Percentiles rank a stretch among this genome's conserved stretches.
These are phyloP conservation scores for Callyntrura guangdongensis DNA, from an alignment of 2,888 invertebrate genomes.

Conservation along the genomic window DNA sequence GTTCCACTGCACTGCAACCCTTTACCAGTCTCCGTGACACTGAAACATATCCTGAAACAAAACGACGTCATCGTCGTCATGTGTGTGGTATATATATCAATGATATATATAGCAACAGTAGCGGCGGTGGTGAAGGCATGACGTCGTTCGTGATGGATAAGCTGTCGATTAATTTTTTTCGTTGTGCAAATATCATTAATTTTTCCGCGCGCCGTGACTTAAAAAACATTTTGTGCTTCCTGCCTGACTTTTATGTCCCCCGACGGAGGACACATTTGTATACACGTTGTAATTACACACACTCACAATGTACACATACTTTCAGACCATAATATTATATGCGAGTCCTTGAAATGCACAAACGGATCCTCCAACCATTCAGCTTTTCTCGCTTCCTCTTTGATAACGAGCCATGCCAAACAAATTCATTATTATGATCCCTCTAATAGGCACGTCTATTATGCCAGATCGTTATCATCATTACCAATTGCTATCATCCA, in stretches of 20 bases:
- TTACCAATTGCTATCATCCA: neutral
- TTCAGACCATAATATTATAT: too few relatives aligned
- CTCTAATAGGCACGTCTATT: neutral
- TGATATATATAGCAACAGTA: too few relatives aligned
- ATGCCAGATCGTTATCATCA: neutral
- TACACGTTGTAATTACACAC: too few relatives aligned
- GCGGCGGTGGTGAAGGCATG: neutral
- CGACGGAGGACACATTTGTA: neutral
- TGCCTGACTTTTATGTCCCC: neutral
- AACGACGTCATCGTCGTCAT: too few relatives aligned
- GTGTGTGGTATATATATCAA: too few relatives aligned
- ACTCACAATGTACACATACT: too few relatives aligned
- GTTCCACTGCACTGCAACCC: too few relatives aligned
- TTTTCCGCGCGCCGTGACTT: neutral
- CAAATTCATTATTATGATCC: conserved; percentile 18
- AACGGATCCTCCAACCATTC: conserved; percentile 38
- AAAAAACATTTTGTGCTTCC: neutral
- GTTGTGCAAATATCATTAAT: neutral
- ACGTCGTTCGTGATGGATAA: conserved; percentile 62
- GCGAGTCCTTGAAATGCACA: conserved; percentile 46
- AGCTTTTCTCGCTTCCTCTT: neutral
- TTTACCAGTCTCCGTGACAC: neutral
- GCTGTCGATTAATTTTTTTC: conserved; percentile 65
- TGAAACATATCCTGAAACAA: neutral
- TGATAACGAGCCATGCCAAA: conserved; percentile 9